Base-by-base conservation (phyloP, 2,113 vertebrate species). In the Gasterosteus nipponicus region DNA sequence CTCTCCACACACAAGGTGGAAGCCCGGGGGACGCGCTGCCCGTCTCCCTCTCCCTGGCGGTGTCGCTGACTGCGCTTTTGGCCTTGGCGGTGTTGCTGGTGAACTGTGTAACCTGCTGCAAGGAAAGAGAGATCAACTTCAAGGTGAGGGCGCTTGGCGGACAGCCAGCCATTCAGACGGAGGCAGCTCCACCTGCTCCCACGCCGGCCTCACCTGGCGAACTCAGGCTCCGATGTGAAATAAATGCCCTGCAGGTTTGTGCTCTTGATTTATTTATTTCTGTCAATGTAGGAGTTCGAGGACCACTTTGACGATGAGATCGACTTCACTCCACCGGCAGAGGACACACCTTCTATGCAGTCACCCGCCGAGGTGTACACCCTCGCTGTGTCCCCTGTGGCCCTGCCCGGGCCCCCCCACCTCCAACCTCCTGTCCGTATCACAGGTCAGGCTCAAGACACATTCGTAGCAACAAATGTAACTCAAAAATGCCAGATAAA, bases 221-320 rank as follows among this genome's bases (percentile, higher is more conserved):
- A 54, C 60, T 41, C 18, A 12, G 10, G 10, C 9, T 56, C 10
- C 15, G 5, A 22, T 38, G 18, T 69, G 54, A 49, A 66, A 47
- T 1, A 39, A 41, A 46, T 42, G 54, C 22, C 51, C 33, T 39
- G 31, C 19, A 31, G 49, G 33, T 22, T 46, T 16, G 5, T 7
- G 3, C 8, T 10, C 11, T 1, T 44, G 18, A 56, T 56, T 29
- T 12, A 42, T 42, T 12, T 7, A 3, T 26, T 82, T 69, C 33
- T 82, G 29, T 70, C 33, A 8, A n/a, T 14, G 1, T 42, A 99
- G 98, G 98, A 99, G 84, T 99, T 99, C 91, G 97, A 99, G 91
- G 98, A 99, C 94, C 96, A 99, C 88, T 98, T 99, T 91, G 97
- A 98, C 29, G 97, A 99, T 91, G 98, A 99, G 86, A 95, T 98